Conservation (phyloP, 1,140 invertebrate species). For the Drosophila prosaltans region DNA sequence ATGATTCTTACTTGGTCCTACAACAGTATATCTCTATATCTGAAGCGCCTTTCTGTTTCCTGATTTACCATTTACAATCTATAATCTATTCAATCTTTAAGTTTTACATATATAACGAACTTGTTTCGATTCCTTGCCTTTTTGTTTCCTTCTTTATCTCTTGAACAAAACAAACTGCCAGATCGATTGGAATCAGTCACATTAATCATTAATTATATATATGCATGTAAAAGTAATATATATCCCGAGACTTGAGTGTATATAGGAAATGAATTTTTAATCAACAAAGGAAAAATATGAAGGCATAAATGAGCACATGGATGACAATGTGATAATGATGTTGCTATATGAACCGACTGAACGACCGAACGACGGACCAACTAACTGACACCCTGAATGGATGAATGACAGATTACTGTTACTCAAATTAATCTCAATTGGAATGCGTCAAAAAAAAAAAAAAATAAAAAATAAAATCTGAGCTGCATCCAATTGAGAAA, state of each 20-base stretch:
- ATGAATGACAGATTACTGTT: constrained; percentile 48
- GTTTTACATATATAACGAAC: neutral
- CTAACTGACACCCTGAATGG: constrained; percentile 32
- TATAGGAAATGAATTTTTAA: constrained; percentile 64
- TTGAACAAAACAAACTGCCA: constrained; percentile 19
- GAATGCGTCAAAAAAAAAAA: constrained; percentile 23
- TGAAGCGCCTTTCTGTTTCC: neutral
- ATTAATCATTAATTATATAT: constrained; percentile 31
- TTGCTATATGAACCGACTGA: constrained; percentile 23
- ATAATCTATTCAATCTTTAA: neutral
- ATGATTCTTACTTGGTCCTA: too few species aligned
- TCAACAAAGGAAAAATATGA: constrained; percentile 39
- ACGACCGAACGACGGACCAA: too few species aligned
- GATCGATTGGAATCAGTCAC: constrained; percentile 31
- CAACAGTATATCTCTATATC: too few species aligned
- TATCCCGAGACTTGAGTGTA: constrained; percentile 21
- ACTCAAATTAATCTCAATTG: constrained; percentile 72
- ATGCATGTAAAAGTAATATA: neutral
- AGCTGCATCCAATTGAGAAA: constrained; percentile 6
- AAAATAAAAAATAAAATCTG: neutral
- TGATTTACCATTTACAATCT: neutral
- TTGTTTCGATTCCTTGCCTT: neutral
- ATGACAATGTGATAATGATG: constrained; percentile 40
- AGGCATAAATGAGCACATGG: constrained; percentile 11
- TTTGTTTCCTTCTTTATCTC: constrained; percentile 36